Evolutionary conservation across 2,113 vertebrate species (phyloP), one percentile per base, ranked within the genome.

Genomic region (Scortum barcoo): DNA sequence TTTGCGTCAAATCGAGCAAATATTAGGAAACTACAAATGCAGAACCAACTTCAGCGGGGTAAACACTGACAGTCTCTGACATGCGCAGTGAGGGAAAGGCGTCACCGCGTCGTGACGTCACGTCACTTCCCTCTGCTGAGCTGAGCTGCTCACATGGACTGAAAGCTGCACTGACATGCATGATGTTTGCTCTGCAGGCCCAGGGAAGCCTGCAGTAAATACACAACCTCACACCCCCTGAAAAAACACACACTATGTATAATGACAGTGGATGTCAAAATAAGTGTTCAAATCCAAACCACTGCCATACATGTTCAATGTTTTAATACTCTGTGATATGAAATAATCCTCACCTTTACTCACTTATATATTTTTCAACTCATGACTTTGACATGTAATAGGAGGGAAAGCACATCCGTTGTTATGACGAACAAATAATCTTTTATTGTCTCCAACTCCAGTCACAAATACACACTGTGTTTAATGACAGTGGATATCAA

Each of bases 51-150:
- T 91, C 81, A 14, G 26, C 17, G 38, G 28, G 20, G 51, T 78
- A 84, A 76, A 83, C 53, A 85, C 46, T 63, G 26, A 72, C 72
- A 5, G 3, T 63, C 19, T 0, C 51, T 10, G 86, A 83, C 92
- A 89, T 92, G 90, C 91, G 92, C 93, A 87, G 73, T 83, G 17
- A 19, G 13, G 3, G 33, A 40, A 62, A 80, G 88, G 75, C 77
- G 89, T 83, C 3, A 72, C 26, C 51, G n/a, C 58, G 54, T 58
- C 22, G 24, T 75, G 80, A 83, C 86, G 84, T 81, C 38, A 4
- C 1, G 14, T 38, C 42, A 5, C 42, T 20, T 48, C 70, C 28
- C 22, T 20, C 38, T 42, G 69, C 65, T 66, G 24, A 38, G 4
- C 36, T n/a, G 48, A 42, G 74, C 70, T 76, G 48, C 61, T 22